Percentiles rank a stretch among this genome's conserved stretches.
Conservation (phyloP, 2,797 vertebrate species). For the Halcyon chelicuti region DNA sequence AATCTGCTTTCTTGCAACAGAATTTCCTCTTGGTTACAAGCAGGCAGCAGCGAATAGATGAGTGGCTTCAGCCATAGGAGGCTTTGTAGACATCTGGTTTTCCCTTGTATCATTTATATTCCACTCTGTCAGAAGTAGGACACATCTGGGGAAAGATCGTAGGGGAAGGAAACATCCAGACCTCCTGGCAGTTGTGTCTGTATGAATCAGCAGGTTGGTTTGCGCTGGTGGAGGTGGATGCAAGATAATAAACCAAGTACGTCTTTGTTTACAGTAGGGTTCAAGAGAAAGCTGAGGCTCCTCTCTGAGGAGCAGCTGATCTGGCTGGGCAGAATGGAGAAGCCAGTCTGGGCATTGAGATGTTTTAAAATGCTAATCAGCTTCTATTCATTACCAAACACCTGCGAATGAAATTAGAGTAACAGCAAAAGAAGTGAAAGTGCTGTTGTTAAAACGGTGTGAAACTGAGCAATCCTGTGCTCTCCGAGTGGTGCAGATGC, state of each 20-base stretch:
- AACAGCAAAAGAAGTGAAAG: background rate
- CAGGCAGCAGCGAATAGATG: background rate
- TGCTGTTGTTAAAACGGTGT: background rate
- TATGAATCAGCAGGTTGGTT: slow-evolving; percentile 10
- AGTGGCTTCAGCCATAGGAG: background rate
- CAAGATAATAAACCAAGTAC: background rate
- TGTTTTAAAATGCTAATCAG: slow-evolving; percentile 58
- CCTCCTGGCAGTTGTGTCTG: background rate
- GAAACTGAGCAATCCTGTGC: background rate
- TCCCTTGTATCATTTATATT: background rate
- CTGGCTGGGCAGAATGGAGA: slow-evolving; percentile 35
- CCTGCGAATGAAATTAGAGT: slow-evolving; percentile 47
- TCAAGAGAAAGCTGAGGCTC: slow-evolving; percentile 12
- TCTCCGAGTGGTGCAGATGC: background rate
- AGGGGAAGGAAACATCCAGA: background rate
- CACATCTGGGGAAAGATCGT: background rate
- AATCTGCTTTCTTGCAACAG: background rate
- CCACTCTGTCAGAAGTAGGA: slow-evolving; percentile 14
- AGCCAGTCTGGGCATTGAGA: slow-evolving; percentile 25
- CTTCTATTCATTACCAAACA: slow-evolving; percentile 67
- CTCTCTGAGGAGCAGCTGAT: slow-evolving; percentile 51
- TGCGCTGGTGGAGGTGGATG: background rate
- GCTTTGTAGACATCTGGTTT: background rate
- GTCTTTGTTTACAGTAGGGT: background rate
- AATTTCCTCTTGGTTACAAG: background rate